Base-by-base conservation (phyloP, 2,797 vertebrate species). In the Sternotherus odoratus region DNA sequence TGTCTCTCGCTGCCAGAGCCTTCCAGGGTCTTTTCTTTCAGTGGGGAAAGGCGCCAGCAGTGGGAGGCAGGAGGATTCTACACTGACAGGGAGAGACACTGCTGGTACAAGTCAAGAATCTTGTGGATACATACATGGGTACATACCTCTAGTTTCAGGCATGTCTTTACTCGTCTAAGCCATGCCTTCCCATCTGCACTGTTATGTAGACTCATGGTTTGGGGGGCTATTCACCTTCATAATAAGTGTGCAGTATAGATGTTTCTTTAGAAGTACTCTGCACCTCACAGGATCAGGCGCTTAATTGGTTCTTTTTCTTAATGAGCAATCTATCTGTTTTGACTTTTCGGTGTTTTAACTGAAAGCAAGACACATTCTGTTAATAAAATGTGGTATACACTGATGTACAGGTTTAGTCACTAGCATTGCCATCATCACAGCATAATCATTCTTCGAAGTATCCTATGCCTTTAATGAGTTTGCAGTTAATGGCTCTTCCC, bases 401-500 rank as follows among this genome's bases (percentile, higher is more conserved):
- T 83, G 15, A 16, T 49, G 23, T 3, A 83, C 51, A 13, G 11
- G 51, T 85, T 82, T 94, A 75, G 89, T 79, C 3, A 83, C 89
- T n/a, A 72, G 2, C 12, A 87, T 88, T 86, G 33, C 16, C 86
- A 72, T 66, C 50, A 90, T 88, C 26, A 86, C 66, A 95, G 91
- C 88, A 91, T 91, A 81, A 66, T 85, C 85, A 81, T 85, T 83
- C 49, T 51, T 30, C 90, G 30, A 95, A 93, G 33, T 60, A 83
- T 83, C 82, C 12, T 49, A 88, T 33, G 90, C 26, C 92, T 92
- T 91, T 87, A 95, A 91, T 92, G 21, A 78, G 2, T 88, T 16
- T 85, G 77, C 91, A 94, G 91, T 94, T 95, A 94, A 95, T 95
- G 95, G 78, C 4, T 8, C 16, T 96, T 94, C 28, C 26, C 51